phyloP scores from a whole-genome alignment of 2,888 invertebrate species.

The Kuschelorhynchus macadamiae region DNA sequence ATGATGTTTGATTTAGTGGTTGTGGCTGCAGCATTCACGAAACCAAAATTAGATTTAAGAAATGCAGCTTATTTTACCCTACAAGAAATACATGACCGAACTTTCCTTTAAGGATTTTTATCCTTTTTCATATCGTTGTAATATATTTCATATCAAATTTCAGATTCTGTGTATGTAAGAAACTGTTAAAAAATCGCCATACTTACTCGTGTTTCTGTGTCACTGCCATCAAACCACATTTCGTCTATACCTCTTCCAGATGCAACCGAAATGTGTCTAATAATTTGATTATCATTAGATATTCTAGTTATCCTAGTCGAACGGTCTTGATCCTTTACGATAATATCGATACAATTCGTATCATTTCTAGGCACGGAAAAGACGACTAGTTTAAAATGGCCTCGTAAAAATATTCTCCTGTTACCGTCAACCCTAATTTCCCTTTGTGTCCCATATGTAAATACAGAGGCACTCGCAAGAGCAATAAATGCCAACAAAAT shows the following conservation, averaged over 20 bases:
- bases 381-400: neutral
- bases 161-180: too few species aligned
- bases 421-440: constrained; percentile 19
- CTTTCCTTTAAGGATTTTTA: too few species aligned
- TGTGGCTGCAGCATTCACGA: too few species aligned
- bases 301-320: constrained; percentile 1
- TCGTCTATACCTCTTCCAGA: neutral
- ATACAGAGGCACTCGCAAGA: neutral
- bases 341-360: constrained; percentile 4
- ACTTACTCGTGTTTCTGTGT: neutral
- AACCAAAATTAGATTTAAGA: too few species aligned
- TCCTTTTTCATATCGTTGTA: too few species aligned
- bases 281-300: neutral
- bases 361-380: neutral
- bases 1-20: too few species aligned
- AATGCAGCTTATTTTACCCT: too few species aligned
- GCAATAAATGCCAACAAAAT: neutral
- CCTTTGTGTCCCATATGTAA: neutral
- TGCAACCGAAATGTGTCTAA: neutral
- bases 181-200: too few species aligned
- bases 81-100: too few species aligned
- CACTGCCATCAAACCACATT: neutral
- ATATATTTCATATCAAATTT: too few species aligned
- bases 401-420: constrained; percentile 6
- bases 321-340: constrained; percentile 1